phyloP scores from a whole-genome alignment of 2,888 invertebrate genomes.

The Hyalella azteca region DNA sequence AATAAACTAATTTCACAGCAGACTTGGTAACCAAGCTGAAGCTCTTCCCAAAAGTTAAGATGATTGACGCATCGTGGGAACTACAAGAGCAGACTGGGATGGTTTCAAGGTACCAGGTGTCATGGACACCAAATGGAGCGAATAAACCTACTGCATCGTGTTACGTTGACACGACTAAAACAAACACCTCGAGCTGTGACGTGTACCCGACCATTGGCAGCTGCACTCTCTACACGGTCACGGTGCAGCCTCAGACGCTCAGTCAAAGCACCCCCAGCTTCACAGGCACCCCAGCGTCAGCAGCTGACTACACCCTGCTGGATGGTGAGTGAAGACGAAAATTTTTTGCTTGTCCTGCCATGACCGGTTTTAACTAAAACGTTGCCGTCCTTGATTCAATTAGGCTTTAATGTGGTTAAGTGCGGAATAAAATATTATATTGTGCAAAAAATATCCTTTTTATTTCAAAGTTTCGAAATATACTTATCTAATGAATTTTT shows the following conservation, averaged over 20 bases:
- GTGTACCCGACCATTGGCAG: neutral
- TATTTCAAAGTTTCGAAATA: no score
- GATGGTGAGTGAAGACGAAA: no score
- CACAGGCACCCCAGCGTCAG: no score
- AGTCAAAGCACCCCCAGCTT: no score
- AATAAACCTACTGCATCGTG: neutral
- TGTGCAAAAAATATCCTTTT: no score
- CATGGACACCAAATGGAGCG: neutral
- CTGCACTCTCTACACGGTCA: conserved; percentile 29
- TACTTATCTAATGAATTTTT: no score
- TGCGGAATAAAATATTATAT: no score
- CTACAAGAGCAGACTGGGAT: neutral
- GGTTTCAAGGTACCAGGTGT: neutral
- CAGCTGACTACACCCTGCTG: no score
- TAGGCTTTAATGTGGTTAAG: no score
- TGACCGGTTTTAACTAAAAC: no score
- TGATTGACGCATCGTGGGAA: conserved; percentile 1
- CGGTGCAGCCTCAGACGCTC: conserved; percentile 18
- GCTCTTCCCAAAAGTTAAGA: neutral
- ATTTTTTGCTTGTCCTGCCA: no score
- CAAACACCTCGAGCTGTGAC: neutral
- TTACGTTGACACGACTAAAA: neutral
- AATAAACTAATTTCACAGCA: neutral
- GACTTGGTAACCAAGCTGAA: neutral
- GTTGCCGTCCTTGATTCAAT: no score